Conservation (phyloP, 2,888 invertebrate species). For the Octodonta nipae region DNA sequence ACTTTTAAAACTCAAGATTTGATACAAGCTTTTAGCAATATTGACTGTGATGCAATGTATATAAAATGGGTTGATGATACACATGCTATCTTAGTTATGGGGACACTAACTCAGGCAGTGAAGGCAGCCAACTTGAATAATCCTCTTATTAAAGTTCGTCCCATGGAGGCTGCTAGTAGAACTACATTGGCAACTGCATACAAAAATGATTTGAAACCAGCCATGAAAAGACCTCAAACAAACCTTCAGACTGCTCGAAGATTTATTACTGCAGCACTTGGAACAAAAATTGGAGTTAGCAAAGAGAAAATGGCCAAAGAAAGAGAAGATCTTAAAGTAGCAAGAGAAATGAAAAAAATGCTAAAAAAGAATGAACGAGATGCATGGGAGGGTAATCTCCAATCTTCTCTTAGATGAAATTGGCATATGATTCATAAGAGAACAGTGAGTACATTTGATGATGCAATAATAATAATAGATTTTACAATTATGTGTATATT, state of each 20-base stretch:
- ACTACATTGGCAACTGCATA: conserved; percentile 25
- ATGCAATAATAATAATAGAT: no score
- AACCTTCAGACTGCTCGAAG: conserved; percentile 33
- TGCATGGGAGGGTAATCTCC: conserved; percentile 34
- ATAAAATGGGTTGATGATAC: conserved; percentile 35
- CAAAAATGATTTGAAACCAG: conserved; percentile 30
- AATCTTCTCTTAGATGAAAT: conserved; percentile 11
- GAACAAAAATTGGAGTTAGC: conserved; percentile 27
- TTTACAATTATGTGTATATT: no score
- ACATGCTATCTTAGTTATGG: conserved; percentile 32
- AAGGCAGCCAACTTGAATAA: conserved; percentile 27
- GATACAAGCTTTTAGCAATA: conserved; percentile 30
- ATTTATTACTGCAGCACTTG: conserved; percentile 31
- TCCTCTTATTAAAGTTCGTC: conserved; percentile 31
- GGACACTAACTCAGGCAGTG: conserved; percentile 30
- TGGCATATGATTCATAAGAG: no score
- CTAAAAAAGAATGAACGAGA: conserved; percentile 31
- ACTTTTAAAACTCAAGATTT: conserved; percentile 32
- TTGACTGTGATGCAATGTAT: conserved; percentile 32
- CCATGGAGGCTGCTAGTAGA: conserved; percentile 28
- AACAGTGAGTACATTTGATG: no score
- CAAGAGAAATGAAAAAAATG: conserved; percentile 28
- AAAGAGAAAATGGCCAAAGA: conserved; percentile 29
- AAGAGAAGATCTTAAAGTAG: conserved; percentile 27
- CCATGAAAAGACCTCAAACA: conserved; percentile 33